These are phyloP conservation scores for Sussaba pulchella DNA, from an alignment of 2,888 invertebrate species.

Conservation along the genomic window DNA sequence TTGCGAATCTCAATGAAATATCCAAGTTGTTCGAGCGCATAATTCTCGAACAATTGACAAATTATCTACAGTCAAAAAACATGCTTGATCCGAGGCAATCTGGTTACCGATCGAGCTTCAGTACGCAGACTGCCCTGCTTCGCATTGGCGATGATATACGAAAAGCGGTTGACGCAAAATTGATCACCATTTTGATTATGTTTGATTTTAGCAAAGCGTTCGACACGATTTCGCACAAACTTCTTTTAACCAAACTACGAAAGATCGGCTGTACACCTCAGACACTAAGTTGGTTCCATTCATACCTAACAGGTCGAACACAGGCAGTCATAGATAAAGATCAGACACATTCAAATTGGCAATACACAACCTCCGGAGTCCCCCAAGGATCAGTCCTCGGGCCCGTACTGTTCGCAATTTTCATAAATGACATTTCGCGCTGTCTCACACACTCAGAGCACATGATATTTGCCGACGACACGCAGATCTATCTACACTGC, in stretches of 20 bases:
- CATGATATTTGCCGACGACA: conserved; percentile 52
- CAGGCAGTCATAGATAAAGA: conserved; percentile 18
- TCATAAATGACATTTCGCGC: conserved; percentile 37
- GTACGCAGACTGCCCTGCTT: conserved; percentile 34
- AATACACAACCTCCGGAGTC: neutral
- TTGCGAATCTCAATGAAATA: neutral
- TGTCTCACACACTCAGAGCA: neutral
- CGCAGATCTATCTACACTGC: conserved; percentile 28
- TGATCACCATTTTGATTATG: conserved; percentile 5
- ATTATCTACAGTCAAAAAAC: neutral
- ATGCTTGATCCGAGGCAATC: conserved; percentile 10
- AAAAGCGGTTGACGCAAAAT: neutral
- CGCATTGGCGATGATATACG: conserved; percentile 14
- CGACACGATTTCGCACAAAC: conserved; percentile 44
- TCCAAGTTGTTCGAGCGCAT: conserved; percentile 10
- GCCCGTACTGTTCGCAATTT: conserved; percentile 20
- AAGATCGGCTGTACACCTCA: too few species aligned
- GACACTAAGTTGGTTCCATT: neutral
- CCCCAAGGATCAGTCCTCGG: conserved; percentile 45
- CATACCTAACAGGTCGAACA: neutral
- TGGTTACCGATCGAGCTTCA: neutral
- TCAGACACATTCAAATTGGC: neutral
- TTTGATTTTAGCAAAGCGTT: conserved; percentile 52
- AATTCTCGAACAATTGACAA: neutral
- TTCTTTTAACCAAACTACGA: neutral